Conservation (phyloP, 1,140 invertebrate species). For the Brachionus rotundiformis region DNA sequence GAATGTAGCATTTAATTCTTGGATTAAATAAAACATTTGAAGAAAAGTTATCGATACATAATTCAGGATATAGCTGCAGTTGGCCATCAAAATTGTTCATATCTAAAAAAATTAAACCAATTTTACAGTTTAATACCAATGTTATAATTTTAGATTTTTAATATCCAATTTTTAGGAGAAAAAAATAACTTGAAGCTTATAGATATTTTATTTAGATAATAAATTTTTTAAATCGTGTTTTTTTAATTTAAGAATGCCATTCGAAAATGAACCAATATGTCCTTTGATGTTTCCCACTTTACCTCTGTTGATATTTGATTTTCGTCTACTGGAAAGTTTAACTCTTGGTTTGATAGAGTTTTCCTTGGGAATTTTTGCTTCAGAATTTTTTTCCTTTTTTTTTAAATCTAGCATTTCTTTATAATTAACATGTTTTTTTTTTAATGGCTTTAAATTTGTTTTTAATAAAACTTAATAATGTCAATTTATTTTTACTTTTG, state of each 20-base stretch:
- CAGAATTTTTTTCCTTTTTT: neutral
- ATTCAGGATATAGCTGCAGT: constrained; percentile 36
- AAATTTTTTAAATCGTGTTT: constrained; percentile 40
- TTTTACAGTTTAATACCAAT: neutral
- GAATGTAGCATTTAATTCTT: constrained; percentile 32
- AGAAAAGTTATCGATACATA: constrained; percentile 45
- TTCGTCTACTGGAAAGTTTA: constrained; percentile 14
- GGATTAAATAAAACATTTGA: constrained; percentile 14
- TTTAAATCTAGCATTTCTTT: constrained; percentile 25
- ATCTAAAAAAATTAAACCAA: neutral
- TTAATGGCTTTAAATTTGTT: neutral
- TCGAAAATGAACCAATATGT: constrained; percentile 46
- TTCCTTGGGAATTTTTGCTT: neutral
- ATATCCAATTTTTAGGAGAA: neutral
- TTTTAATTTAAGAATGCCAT: constrained; percentile 41
- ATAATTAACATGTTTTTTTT: constrained; percentile 17
- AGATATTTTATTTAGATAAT: neutral
- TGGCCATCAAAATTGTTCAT: constrained; percentile 50
- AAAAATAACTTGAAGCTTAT: neutral
- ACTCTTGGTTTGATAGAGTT: neutral
- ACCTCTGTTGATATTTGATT: constrained; percentile 25
- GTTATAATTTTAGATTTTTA: neutral
- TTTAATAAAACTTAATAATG: neutral
- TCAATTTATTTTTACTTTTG: constrained; percentile 22
- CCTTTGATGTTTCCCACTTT: constrained; percentile 47